Evolutionary conservation across 2,797 vertebrate genomes (phyloP).

Genomic region (Silurus aristotelis): DNA sequence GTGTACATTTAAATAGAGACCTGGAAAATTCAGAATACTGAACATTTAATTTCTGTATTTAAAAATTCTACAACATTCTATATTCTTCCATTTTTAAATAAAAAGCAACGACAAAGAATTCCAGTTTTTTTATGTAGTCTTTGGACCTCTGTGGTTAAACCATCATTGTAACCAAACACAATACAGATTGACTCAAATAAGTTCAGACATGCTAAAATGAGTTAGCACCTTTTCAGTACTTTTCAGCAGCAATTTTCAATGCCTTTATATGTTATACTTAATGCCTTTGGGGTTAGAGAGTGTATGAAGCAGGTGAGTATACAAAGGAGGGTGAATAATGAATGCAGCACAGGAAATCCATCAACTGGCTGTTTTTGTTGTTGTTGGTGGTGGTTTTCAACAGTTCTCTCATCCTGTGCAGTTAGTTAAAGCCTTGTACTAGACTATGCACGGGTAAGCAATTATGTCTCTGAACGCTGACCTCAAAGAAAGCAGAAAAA

Average conservation of each 20-base stretch:
- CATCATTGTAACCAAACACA: background rate
- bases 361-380: conserved; percentile 5
- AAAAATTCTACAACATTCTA: background rate
- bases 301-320: conserved; percentile 48
- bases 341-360: conserved; percentile 9
- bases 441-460: background rate
- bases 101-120: background rate
- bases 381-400: background rate
- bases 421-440: conserved; percentile 4
- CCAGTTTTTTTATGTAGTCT: background rate
- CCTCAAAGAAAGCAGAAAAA: conserved; percentile 22
- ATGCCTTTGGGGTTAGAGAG: conserved; percentile 50
- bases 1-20: background rate
- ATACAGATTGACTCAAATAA: background rate
- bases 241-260: background rate
- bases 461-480: background rate
- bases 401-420: background rate
- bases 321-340: conserved; percentile 22
- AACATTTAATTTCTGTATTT: background rate
- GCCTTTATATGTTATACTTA: conserved; percentile 16
- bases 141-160: background rate
- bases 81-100: background rate
- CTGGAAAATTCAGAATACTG: background rate
- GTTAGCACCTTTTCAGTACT: background rate
- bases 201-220: conserved; percentile 11